These are phyloP conservation scores for Tapirus indicus DNA, from an alignment of 2,797 vertebrate genomes.

Conservation along the genomic window DNA sequence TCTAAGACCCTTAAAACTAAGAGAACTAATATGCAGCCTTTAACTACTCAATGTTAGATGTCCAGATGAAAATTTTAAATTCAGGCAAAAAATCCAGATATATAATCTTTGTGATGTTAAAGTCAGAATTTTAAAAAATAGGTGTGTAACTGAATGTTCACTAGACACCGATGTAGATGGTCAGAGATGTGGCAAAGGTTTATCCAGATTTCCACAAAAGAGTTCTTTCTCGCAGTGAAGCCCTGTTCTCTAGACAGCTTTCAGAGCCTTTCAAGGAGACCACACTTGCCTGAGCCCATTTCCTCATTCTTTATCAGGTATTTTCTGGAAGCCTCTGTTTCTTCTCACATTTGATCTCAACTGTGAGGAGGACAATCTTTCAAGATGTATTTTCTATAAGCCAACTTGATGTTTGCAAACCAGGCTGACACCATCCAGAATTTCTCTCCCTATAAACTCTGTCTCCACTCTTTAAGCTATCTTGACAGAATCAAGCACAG, in stretches of 20 bases:
- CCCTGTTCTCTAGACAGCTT: background rate
- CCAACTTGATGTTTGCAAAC: background rate
- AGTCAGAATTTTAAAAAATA: background rate
- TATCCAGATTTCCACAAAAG: background rate
- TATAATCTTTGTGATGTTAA: background rate
- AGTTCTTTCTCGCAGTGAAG: background rate
- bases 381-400: background rate
- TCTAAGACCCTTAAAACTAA: background rate
- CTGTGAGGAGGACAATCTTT: background rate
- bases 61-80: conserved; percentile 7
- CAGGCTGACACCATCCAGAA: background rate
- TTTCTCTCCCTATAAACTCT: background rate
- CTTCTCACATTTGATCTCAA: conserved; percentile 31
- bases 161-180: too few relatives aligned
- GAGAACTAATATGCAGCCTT: background rate
- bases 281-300: background rate
- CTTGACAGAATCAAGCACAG: conserved; percentile 61
- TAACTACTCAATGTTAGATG: background rate
- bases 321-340: conserved; percentile 12
- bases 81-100: background rate
- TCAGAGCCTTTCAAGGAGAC: background rate
- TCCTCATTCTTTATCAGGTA: background rate
- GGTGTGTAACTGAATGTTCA: background rate
- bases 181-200: background rate
- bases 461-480: background rate